These are phyloP conservation scores for Hypena proboscidalis DNA, from an alignment of 2,888 invertebrate genomes.

Conservation along the genomic window DNA sequence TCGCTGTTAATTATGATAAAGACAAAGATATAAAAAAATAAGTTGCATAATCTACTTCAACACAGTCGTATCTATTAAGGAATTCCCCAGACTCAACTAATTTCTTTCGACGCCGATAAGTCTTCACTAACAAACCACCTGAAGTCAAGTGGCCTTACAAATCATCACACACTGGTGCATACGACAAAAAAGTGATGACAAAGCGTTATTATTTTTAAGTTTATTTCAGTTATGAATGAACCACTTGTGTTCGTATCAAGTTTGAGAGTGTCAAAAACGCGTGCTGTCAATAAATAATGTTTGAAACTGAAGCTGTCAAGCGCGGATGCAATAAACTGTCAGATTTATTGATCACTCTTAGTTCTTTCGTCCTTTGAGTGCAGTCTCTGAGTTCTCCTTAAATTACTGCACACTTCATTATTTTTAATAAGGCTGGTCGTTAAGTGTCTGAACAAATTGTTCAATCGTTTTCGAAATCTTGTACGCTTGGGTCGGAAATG, in stretches of 20 bases:
- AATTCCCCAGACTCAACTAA: too few species aligned
- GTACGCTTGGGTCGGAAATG: background rate
- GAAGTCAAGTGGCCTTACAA: slow-evolving; percentile 21
- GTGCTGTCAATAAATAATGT: slow-evolving; percentile 67
- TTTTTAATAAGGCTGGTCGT: slow-evolving; percentile 41
- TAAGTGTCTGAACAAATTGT: slow-evolving; percentile 21
- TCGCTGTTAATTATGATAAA: too few species aligned
- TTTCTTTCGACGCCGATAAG: background rate
- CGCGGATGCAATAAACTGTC: slow-evolving; percentile 72
- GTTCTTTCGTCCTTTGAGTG: slow-evolving; percentile 58
- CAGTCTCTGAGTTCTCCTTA: slow-evolving; percentile 31
- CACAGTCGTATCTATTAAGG: too few species aligned
- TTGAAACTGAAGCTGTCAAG: slow-evolving; percentile 64
- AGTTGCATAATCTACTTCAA: too few species aligned
- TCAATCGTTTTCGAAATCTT: slow-evolving; percentile 25
- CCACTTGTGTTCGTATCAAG: slow-evolving; percentile 66
- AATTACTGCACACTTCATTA: slow-evolving; percentile 46
- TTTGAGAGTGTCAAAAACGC: slow-evolving; percentile 60
- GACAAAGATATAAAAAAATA: too few species aligned
- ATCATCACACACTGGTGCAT: slow-evolving; percentile 24
- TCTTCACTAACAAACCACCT: slow-evolving; percentile 22
- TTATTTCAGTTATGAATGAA: slow-evolving; percentile 58
- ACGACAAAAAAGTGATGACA: slow-evolving; percentile 52
- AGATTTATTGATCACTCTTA: slow-evolving; percentile 76
- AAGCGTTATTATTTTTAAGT: slow-evolving; percentile 54